Evolutionary conservation across 2,888 invertebrate genomes (phyloP).

Genomic region (Serrognathus titanus): DNA sequence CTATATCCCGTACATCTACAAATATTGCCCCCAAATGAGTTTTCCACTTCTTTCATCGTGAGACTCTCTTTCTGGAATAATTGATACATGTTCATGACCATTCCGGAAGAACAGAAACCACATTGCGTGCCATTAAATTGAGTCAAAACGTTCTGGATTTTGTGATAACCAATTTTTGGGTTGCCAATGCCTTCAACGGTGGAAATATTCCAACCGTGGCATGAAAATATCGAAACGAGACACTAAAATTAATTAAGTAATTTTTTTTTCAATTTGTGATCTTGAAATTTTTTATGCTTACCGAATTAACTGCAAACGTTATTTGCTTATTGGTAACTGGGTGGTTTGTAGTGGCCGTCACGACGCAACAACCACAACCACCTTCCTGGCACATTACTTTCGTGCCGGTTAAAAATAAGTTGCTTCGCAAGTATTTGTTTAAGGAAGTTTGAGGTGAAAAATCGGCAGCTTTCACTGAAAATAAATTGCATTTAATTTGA

Average conservation of each 20-base stretch:
- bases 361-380: constrained; percentile 68
- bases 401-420: constrained; percentile 62
- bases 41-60: constrained; percentile 62
- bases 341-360: constrained; percentile 51
- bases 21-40: constrained; percentile 67
- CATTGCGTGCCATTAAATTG: constrained; percentile 65
- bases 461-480: constrained; percentile 42
- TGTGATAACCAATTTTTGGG: constrained; percentile 58
- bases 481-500: too few relatives aligned
- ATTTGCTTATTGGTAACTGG: constrained; percentile 51
- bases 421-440: constrained; percentile 61
- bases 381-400: constrained; percentile 72
- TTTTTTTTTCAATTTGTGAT: not conserved
- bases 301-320: constrained; percentile 63
- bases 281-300: constrained; percentile 42
- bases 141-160: constrained; percentile 58
- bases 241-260: constrained; percentile 47
- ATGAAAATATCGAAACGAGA: constrained; percentile 52
- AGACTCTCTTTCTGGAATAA: constrained; percentile 47
- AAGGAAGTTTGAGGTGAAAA: constrained; percentile 56
- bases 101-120: constrained; percentile 70
- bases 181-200: constrained; percentile 72
- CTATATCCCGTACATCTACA: constrained; percentile 71
- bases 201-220: constrained; percentile 62
- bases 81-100: constrained; percentile 73